These are phyloP conservation scores for Vollenhovia emeryi DNA, from an alignment of 1,140 invertebrate genomes.

Conservation along the genomic window DNA sequence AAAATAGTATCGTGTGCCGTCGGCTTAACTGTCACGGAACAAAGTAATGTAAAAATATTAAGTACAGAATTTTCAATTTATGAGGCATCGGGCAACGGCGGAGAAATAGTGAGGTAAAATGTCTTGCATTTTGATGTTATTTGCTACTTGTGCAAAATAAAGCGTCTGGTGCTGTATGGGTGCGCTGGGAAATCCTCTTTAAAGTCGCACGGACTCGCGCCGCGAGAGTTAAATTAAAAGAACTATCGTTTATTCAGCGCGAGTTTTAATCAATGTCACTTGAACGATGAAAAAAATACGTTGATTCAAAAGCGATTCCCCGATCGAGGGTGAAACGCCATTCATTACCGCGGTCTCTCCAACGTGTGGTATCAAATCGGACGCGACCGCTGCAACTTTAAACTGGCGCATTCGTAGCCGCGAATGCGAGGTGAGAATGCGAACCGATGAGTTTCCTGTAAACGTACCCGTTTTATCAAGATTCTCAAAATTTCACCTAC, in stretches of 20 bases:
- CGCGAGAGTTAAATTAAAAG: neutral
- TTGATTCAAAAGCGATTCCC: neutral
- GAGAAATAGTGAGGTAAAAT: no score
- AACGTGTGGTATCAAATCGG: neutral
- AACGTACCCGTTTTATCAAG: constrained; percentile 36
- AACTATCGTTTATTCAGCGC: neutral
- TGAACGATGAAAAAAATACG: neutral
- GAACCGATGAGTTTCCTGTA: constrained; percentile 9
- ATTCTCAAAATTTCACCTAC: constrained; percentile 46
- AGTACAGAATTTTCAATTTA: no score
- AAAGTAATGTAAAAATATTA: no score
- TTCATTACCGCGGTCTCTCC: neutral
- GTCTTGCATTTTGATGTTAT: no score
- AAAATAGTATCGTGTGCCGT: no score
- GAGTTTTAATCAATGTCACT: constrained; percentile 9
- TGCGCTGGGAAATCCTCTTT: neutral
- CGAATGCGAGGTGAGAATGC: neutral
- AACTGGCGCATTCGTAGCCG: neutral
- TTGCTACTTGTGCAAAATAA: no score
- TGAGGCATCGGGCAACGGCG: no score
- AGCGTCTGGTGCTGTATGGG: no score
- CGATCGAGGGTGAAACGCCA: neutral
- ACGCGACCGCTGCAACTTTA: neutral
- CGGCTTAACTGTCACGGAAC: no score
- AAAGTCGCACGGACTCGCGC: neutral